Conservation (phyloP, 2,797 vertebrate genomes). For the Borostomias antarcticus region DNA sequence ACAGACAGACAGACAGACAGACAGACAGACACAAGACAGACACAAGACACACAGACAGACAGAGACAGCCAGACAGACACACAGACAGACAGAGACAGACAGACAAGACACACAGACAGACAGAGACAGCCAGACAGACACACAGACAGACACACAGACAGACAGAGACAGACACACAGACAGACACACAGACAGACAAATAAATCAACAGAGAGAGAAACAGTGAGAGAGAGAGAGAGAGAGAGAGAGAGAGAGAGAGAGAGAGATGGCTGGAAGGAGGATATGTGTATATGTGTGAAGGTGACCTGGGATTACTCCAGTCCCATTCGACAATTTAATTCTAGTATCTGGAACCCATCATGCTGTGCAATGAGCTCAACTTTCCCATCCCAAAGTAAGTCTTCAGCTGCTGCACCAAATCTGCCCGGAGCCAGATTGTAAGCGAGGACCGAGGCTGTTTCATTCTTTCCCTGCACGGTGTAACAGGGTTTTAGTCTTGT, state of each 20-base stretch:
- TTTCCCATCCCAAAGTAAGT: conserved; percentile 52
- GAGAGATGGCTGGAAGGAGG: too few relatives aligned
- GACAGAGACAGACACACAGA: not conserved
- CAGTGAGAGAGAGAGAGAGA: conserved; percentile 13
- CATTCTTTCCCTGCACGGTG: conserved; percentile 30
- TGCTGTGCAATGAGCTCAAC: conserved; percentile 58
- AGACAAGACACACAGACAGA: not conserved
- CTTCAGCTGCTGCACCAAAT: conserved; percentile 49
- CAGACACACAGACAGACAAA: conserved; percentile 1
- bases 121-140: conserved; percentile 16
- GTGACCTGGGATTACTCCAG: conserved; percentile 65
- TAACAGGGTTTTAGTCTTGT: conserved; percentile 7
- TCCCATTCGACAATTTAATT: conserved; percentile 61
- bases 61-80: conserved; percentile 1
- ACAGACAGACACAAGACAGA: not conserved
- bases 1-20: not conserved
- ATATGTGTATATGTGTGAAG: conserved; percentile 48
- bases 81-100: not conserved
- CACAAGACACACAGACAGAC: not conserved
- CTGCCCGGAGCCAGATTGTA: conserved; percentile 40
- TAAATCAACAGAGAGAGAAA: not conserved
- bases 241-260: not conserved
- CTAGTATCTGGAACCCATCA: conserved; percentile 64
- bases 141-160: conserved; percentile 27
- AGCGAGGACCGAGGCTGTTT: conserved; percentile 34